Conservation (phyloP, 2,797 vertebrate species). For the Distichodus sexfasciatus region DNA sequence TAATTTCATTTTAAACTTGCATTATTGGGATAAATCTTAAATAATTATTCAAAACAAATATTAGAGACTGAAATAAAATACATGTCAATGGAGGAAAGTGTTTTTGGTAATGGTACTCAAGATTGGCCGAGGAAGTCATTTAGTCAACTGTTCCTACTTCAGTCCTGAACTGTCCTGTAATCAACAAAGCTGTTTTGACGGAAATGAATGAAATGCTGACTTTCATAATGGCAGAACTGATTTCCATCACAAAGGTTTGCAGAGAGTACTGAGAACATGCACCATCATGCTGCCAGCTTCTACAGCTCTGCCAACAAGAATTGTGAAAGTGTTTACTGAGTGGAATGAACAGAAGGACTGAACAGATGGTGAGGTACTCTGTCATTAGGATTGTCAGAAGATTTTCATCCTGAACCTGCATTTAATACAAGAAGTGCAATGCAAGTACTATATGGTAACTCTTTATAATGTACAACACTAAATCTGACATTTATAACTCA, state of each 20-base stretch:
- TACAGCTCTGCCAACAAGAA: neutral
- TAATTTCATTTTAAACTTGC: no score
- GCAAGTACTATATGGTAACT: slow-evolving; percentile 1
- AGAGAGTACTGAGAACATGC: neutral
- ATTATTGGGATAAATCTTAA: no score
- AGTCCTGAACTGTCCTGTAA: neutral
- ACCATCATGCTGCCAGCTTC: neutral
- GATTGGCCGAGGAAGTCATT: no score
- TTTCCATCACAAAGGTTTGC: neutral
- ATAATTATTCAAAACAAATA: no score
- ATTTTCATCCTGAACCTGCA: neutral
- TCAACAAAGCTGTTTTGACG: neutral
- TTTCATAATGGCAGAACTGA: neutral
- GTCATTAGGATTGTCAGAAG: neutral
- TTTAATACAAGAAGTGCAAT: neutral
- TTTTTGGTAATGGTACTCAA: no score
- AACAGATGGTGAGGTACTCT: slow-evolving; percentile 10
- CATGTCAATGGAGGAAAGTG: no score
- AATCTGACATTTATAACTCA: no score
- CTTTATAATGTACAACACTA: neutral
- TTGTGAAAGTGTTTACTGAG: slow-evolving; percentile 9
- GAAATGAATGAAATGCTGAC: neutral
- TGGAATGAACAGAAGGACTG: neutral
- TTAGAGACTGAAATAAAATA: no score
- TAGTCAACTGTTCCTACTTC: no score